Percentiles rank a stretch among this genome's conserved stretches.
These are phyloP conservation scores for Xiphophorus maculatus DNA, from an alignment of 2,113 vertebrate genomes.

Conservation along the genomic window DNA sequence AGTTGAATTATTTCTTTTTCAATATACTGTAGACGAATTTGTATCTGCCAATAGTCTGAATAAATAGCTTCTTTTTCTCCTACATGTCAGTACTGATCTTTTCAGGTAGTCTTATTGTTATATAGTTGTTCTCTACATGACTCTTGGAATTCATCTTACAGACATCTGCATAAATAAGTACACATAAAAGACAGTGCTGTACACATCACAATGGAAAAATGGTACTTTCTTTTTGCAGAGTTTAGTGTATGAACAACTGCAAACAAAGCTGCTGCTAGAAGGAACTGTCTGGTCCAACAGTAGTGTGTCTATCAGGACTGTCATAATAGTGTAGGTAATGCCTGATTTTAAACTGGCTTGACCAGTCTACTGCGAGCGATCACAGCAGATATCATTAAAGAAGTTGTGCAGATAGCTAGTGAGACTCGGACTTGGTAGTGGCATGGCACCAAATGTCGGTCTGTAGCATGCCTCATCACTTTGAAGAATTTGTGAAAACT, in stretches of 20 bases:
- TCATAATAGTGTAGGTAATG: slow-evolving; percentile 44
- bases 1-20: slow-evolving; percentile 73
- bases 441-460: slow-evolving; percentile 39
- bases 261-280: slow-evolving; percentile 54
- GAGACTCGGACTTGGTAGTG: slow-evolving; percentile 47
- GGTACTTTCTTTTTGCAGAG: slow-evolving; percentile 52
- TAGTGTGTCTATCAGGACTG: slow-evolving; percentile 41
- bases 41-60: slow-evolving; percentile 70
- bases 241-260: slow-evolving; percentile 50
- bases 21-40: slow-evolving; percentile 68
- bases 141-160: slow-evolving; percentile 66
- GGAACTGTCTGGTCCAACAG: slow-evolving; percentile 43
- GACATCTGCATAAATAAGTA: slow-evolving; percentile 82
- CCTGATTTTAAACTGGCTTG: slow-evolving; percentile 62
- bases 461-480: slow-evolving; percentile 40
- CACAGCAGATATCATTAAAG: slow-evolving; percentile 50
- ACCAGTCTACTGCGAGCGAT: slow-evolving; percentile 50
- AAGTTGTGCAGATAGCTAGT: slow-evolving; percentile 41
- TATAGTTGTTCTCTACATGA: slow-evolving; percentile 74
- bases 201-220: slow-evolving; percentile 66
- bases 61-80: slow-evolving; percentile 70
- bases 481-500: slow-evolving; percentile 35
- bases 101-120: slow-evolving; percentile 75
- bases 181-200: slow-evolving; percentile 80
- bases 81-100: slow-evolving; percentile 73